Conservation (phyloP, 2,797 vertebrate genomes). For the Xenopus petersii region DNA sequence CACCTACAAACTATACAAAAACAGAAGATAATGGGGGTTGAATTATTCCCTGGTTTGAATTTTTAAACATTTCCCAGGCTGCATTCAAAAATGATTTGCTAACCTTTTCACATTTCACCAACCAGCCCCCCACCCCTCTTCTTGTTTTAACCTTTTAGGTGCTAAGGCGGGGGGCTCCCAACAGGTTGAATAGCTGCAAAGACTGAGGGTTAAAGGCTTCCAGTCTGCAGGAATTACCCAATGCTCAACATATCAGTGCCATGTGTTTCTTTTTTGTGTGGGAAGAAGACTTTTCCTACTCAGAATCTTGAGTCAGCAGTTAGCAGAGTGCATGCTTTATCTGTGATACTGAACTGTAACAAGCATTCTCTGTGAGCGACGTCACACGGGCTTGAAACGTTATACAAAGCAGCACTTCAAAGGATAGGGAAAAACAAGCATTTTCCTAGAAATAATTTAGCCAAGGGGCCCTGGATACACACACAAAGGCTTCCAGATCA, state of each 20-base stretch:
- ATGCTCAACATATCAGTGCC: conserved; percentile 26
- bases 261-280: conserved; percentile 40
- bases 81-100: conserved; percentile 9
- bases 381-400: conserved; percentile 37
- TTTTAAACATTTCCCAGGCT: conserved; percentile 22
- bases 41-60: conserved; percentile 20
- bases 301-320: conserved; percentile 46
- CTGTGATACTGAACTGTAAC: conserved; percentile 37
- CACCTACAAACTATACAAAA: conserved; percentile 24
- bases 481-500: neutral
- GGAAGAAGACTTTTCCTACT: conserved; percentile 18
- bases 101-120: neutral
- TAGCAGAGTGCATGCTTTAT: conserved; percentile 30
- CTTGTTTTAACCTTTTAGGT: conserved; percentile 6
- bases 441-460: conserved; percentile 49
- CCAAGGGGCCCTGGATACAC: conserved; percentile 33
- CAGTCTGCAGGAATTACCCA: conserved; percentile 13
- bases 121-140: neutral
- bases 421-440: conserved; percentile 39
- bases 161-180: neutral
- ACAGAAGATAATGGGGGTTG: conserved; percentile 25
- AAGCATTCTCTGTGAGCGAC: conserved; percentile 41
- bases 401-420: conserved; percentile 46
- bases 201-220: neutral
- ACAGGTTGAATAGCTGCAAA: too few relatives aligned